Conservation (phyloP, 2,113 vertebrate species). For the Neomonachus schauinslandi region DNA sequence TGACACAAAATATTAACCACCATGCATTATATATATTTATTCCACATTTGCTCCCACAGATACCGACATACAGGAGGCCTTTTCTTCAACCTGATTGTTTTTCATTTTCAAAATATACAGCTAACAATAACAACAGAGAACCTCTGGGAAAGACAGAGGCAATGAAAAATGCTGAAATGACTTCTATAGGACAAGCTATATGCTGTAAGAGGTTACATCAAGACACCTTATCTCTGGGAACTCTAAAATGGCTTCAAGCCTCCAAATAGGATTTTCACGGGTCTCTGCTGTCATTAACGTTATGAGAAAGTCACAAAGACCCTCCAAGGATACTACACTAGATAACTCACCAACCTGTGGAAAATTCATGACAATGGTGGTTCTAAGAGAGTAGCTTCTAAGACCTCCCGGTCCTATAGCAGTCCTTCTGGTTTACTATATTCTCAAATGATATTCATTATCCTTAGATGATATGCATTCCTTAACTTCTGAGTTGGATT, state of each 20-base stretch:
- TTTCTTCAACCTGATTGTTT: background rate
- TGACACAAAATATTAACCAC: background rate
- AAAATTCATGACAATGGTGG: background rate
- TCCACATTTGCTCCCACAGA: background rate
- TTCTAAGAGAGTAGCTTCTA: background rate
- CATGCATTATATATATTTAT: slow-evolving; percentile 2
- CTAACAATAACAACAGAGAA: slow-evolving; percentile 21
- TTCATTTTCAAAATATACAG: slow-evolving; percentile 53
- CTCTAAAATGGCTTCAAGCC: background rate
- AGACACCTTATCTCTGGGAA: background rate
- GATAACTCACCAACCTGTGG: background rate
- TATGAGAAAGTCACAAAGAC: slow-evolving; percentile 26
- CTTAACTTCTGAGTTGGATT: background rate
- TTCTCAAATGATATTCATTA: background rate
- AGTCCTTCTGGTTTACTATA: background rate
- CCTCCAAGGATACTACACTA: background rate
- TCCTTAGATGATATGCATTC: background rate
- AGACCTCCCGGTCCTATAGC: background rate
- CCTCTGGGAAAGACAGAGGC: background rate
- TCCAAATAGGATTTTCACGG: background rate
- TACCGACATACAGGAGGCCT: background rate
- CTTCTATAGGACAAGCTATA: background rate
- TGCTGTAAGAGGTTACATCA: background rate
- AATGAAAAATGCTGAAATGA: slow-evolving; percentile 23
- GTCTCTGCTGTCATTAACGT: slow-evolving; percentile 5